These are phyloP conservation scores for Cacoxenus indagator DNA, from an alignment of 2,888 invertebrate species.

Conservation along the genomic window DNA sequence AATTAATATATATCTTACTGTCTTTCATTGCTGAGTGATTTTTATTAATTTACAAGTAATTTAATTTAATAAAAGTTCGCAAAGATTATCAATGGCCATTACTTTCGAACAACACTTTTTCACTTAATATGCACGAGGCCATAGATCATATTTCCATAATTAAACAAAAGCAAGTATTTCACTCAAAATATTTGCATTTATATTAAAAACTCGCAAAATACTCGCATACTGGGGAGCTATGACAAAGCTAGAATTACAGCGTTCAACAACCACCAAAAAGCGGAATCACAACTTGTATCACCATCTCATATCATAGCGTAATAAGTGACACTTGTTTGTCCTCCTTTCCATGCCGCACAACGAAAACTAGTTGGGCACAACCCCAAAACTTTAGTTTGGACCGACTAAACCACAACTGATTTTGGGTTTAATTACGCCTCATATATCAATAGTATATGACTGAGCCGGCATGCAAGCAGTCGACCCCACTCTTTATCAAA, in stretches of 20 bases:
- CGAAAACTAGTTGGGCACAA: constrained; percentile 1
- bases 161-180: constrained; percentile 32
- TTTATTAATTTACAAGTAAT: too few species aligned
- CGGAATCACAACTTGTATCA: not conserved
- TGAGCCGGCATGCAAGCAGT: constrained; percentile 18
- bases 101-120: constrained; percentile 29
- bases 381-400: not conserved
- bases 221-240: not conserved
- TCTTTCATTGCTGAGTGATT: too few species aligned
- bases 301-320: constrained; percentile 6
- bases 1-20: too few species aligned
- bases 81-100: too few species aligned
- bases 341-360: not conserved
- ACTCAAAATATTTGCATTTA: constrained; percentile 52
- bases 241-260: not conserved
- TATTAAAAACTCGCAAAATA: constrained; percentile 58
- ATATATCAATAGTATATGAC: constrained; percentile 62
- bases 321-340: constrained; percentile 14
- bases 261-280: not conserved
- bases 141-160: constrained; percentile 32
- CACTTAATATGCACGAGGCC: constrained; percentile 28
- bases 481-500: too few species aligned
- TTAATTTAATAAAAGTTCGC: too few species aligned
- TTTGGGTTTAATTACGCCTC: constrained; percentile 68
- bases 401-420: constrained; percentile 59